Conservation (phyloP, 2,113 vertebrate genomes). For the Pseudorectes ferrugineus region DNA sequence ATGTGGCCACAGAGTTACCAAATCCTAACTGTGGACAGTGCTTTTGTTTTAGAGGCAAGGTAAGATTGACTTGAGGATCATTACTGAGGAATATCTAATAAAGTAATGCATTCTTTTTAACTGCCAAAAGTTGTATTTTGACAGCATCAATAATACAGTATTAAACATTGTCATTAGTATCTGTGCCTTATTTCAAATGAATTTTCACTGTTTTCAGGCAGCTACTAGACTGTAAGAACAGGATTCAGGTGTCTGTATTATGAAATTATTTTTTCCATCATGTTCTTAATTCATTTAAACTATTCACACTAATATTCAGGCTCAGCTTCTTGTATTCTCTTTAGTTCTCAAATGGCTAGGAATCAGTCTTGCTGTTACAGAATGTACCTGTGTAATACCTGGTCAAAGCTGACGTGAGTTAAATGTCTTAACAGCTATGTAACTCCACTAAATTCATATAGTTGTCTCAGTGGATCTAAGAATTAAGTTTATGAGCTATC, state of each 20-base stretch:
- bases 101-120: conserved; percentile 2
- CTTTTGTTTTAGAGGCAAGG: not conserved
- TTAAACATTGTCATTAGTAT: not conserved
- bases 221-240: not conserved
- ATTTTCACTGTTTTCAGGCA: not conserved
- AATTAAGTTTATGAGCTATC: not conserved
- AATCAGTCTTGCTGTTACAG: not conserved
- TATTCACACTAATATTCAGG: not conserved
- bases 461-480: not conserved
- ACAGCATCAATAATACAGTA: conserved; percentile 1
- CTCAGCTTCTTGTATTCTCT: not conserved
- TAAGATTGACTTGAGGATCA: not conserved
- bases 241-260: not conserved
- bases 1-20: not conserved
- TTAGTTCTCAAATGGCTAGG: not conserved
- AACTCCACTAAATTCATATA: not conserved
- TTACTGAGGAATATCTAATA: not conserved
- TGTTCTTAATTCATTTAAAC: not conserved
- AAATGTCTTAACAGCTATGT: not conserved
- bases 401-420: not conserved
- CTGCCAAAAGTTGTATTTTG: conserved; percentile 20
- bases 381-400: not conserved
- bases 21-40: not conserved
- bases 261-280: not conserved
- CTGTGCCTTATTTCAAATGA: conserved; percentile 32